Evolutionary conservation across 2,888 invertebrate species (phyloP).

Genomic region (Pheosia tremula): DNA sequence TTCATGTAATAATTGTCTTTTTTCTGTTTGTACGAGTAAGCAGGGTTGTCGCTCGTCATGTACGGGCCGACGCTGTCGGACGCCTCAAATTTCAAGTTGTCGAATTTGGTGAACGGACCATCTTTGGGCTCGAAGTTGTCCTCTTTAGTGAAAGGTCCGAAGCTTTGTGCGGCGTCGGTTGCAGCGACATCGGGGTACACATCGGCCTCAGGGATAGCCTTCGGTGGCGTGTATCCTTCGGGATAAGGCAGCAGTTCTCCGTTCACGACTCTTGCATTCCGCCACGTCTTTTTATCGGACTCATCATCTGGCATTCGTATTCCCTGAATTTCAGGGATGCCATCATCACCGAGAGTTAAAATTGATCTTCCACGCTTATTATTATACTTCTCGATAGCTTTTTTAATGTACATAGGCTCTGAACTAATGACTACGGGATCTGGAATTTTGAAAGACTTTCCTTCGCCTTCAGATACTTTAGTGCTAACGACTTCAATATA

Average conservation of each 20-base stretch:
- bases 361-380: constrained; percentile 87
- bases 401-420: constrained; percentile 85
- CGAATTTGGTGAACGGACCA: constrained; percentile 86
- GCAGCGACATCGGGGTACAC: constrained; percentile 74
- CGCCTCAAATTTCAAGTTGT: constrained; percentile 78
- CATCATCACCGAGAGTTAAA: constrained; percentile 87
- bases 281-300: constrained; percentile 92
- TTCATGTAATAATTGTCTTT: constrained; percentile 74
- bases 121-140: constrained; percentile 83
- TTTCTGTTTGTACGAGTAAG: constrained; percentile 69
- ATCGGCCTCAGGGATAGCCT: constrained; percentile 84
- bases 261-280: constrained; percentile 95
- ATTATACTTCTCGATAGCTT: constrained; percentile 74
- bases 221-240: constrained; percentile 87
- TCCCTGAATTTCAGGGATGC: constrained; percentile 92
- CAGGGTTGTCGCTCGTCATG: constrained; percentile 64
- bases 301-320: constrained; percentile 93
- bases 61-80: constrained; percentile 68
- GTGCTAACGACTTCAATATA: constrained; percentile 80
- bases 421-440: constrained; percentile 89
- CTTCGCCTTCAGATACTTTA: constrained; percentile 77
- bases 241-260: constrained; percentile 91
- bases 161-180: constrained; percentile 64
- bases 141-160: constrained; percentile 86
- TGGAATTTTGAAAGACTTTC: constrained; percentile 83